A percentile compares a stretch with the other conserved stretches of the same genome.
phyloP scores from a whole-genome alignment of 2,113 vertebrate genomes.

The Catharus fuscescens region DNA sequence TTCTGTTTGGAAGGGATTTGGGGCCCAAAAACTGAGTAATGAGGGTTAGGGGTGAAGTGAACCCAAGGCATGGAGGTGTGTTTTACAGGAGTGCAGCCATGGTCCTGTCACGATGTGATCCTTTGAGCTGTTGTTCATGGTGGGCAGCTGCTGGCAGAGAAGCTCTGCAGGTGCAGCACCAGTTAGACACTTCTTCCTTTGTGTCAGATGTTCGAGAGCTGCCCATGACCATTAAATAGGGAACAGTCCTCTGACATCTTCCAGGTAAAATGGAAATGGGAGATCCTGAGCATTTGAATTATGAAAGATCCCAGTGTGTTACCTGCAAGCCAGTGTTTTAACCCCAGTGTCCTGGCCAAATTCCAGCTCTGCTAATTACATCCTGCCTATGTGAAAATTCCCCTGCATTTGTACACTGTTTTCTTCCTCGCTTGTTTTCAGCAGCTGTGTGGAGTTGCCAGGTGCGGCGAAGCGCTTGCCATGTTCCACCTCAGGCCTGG shows the following conservation, averaged over 20 bases:
- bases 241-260: not conserved
- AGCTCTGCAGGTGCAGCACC: constrained; percentile 22
- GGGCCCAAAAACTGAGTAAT: not conserved
- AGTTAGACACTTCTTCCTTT: constrained; percentile 30
- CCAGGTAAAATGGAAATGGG: constrained; percentile 47
- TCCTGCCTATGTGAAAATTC: constrained; percentile 57
- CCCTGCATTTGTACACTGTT: not conserved
- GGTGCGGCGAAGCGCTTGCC: not conserved
- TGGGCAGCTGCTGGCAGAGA: not conserved
- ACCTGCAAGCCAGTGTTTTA: constrained; percentile 49
- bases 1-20: not conserved
- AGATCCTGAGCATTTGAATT: constrained; percentile 13
- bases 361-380: constrained; percentile 59
- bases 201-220: not conserved
- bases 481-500: constrained; percentile 45
- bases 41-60: not conserved
- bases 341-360: constrained; percentile 11
- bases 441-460: constrained; percentile 37
- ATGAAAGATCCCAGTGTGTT: constrained; percentile 52
- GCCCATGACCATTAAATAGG: constrained; percentile 14
- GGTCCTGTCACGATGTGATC: not conserved
- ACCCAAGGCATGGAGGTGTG: not conserved
- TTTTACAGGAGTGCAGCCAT: accelerated
- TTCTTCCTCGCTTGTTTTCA: not conserved
- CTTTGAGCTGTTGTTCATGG: not conserved